A percentile compares a stretch with the other conserved stretches of the same genome.
These are phyloP conservation scores for Hirtodrosophila alboralis DNA, from an alignment of 2,888 invertebrate genomes.

Conservation along the genomic window DNA sequence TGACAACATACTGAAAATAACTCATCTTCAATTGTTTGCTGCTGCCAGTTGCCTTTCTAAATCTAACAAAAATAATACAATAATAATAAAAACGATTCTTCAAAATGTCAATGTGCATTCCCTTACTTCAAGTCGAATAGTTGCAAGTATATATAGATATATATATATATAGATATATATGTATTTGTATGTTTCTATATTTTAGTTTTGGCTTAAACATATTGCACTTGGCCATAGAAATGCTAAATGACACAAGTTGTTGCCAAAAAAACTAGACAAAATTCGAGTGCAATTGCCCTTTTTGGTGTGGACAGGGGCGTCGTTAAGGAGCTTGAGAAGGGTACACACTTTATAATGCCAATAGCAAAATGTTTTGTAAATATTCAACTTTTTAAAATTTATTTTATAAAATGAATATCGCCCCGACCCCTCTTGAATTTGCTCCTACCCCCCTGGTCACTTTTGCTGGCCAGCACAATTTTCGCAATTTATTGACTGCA, in stretches of 20 bases:
- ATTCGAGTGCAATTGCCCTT: constrained; percentile 60
- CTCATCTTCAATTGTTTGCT: constrained; percentile 46
- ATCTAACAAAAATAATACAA: constrained; percentile 32
- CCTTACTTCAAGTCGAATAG: constrained; percentile 26
- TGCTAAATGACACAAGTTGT: constrained; percentile 36
- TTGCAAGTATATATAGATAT: constrained; percentile 2
- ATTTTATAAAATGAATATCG: too few species aligned
- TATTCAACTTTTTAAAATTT: too few species aligned
- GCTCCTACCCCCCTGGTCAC: constrained; percentile 4
- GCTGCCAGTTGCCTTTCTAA: constrained; percentile 60
- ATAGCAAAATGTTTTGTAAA: too few species aligned
- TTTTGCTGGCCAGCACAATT: constrained; percentile 17
- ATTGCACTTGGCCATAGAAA: constrained; percentile 51
- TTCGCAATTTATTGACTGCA: constrained; percentile 22
- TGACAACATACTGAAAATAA: constrained; percentile 39
- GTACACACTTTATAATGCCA: too few species aligned
- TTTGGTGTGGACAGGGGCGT: constrained; percentile 29
- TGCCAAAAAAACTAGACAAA: constrained; percentile 19
- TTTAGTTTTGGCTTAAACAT: constrained; percentile 11
- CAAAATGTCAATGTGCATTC: constrained; percentile 70
- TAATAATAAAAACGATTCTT: too few species aligned
- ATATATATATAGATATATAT: constrained; percentile 3
- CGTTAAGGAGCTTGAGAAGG: too few species aligned
- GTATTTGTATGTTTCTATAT: background rate
- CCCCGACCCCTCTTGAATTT: too few species aligned